Base-by-base conservation (phyloP, 2,797 vertebrate genomes). In the Serranus cabrilla region DNA sequence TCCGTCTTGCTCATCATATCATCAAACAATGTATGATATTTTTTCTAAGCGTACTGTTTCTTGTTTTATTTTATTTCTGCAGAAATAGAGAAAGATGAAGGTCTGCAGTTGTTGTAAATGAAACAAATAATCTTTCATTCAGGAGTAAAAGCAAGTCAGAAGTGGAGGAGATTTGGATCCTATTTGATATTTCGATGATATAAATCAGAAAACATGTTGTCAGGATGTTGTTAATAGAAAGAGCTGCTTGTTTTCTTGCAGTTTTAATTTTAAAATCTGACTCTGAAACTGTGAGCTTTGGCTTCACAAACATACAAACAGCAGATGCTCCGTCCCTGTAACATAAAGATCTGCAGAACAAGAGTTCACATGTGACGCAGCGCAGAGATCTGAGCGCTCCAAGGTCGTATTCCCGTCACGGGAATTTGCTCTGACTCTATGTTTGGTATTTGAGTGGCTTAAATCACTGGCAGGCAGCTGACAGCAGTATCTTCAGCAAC, bases 311-410 rank as follows among this genome's bases (percentile, higher is more conserved):
- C 43, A 13, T 17, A 27, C 23, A 45, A 43, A 43, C 21, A 4
- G 16, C 14, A 43, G 21, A 59, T 6, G 58, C 23, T 18, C 23
- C 4, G 31, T n/a, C 13, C 13, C 4, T 3, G 11, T n/a, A 20
- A 21, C 37, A 21, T 16, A 11, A 7, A 45, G 17, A 60, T 6
- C 14, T 9, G 21, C 13, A 17, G 43, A 40, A 40, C 11, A n/a
- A 16, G 31, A 51, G 40, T 42, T 43, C 39, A 25, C 40, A 6
- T 13, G 52, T 67, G 64, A 67, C 40, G 65, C 52, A 56, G 42
- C 40, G 3, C 65, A 23, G 65, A 68, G 42, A 37, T 31, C 65
- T 37, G 51, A 67, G 8, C 34, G 40, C 51, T 56, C 64, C 0
- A 25, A 23, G 42, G 51, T 56, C 51, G 3, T 2, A 10, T 16